These are phyloP conservation scores for Bursaphelenchus okinawaensis DNA, from an alignment of 2,888 invertebrate genomes.

Conservation along the genomic window DNA sequence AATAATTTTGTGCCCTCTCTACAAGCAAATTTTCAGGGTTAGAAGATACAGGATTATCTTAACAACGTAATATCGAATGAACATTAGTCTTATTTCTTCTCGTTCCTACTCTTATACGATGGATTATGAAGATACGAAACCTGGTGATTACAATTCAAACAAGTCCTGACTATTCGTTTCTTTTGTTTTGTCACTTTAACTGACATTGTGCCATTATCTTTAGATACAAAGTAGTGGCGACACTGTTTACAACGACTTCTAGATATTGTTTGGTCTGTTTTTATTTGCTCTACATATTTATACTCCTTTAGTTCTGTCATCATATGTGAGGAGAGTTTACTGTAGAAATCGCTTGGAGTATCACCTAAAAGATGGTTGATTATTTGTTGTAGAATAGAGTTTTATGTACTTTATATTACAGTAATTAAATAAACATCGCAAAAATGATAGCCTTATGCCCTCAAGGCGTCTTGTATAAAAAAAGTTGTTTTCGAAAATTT, in stretches of 20 bases:
- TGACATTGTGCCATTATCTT: background rate
- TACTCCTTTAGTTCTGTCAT: background rate
- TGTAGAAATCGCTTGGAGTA: background rate
- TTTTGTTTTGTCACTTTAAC: background rate
- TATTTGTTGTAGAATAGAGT: no score
- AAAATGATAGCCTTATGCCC: no score
- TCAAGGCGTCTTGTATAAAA: no score
- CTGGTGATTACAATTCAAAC: slow-evolving; percentile 7
- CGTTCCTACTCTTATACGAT: background rate
- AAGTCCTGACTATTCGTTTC: background rate
- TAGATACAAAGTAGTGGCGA: background rate
- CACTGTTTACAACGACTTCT: slow-evolving; percentile 6
- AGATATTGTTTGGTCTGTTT: background rate
- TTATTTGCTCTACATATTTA: slow-evolving; percentile 10
- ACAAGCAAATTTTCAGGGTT: no score
- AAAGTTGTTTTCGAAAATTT: no score
- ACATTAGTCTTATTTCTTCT: background rate
- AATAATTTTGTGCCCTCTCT: no score
- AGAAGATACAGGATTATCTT: no score
- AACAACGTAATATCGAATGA: background rate
- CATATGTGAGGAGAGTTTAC: background rate
- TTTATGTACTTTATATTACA: no score
- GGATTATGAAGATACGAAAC: slow-evolving; percentile 4
- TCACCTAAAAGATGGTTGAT: background rate
- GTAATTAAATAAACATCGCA: no score